A percentile compares a stretch with the other conserved stretches of the same genome.
phyloP scores from a whole-genome alignment of 2,113 vertebrate genomes.

The Gnathonemus echidnorhynchus region DNA sequence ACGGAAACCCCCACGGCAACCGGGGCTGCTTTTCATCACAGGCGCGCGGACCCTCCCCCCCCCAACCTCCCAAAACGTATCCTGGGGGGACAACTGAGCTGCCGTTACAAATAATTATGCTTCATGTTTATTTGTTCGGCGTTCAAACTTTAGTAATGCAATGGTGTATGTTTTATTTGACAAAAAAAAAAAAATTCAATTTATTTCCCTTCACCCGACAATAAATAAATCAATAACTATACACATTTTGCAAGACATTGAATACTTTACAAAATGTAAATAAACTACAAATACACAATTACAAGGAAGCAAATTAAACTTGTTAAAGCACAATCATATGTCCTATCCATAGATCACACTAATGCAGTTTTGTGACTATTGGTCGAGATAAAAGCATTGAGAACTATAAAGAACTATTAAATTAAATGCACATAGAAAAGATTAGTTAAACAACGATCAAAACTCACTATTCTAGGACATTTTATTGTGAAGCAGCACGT shows the following conservation, averaged over 20 bases:
- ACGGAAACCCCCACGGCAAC: not conserved
- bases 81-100: constrained; percentile 28
- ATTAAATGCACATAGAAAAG: not conserved
- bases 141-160: constrained; percentile 24
- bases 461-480: not conserved
- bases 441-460: not conserved
- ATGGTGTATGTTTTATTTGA: constrained; percentile 36
- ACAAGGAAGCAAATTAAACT: not conserved
- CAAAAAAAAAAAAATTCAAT: constrained; percentile 36
- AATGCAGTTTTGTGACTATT: not conserved
- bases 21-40: constrained; percentile 41
- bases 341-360: not conserved
- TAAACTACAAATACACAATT: not conserved
- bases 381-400: not conserved
- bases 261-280: not conserved
- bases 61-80: not conserved
- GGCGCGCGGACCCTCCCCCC: constrained; percentile 21
- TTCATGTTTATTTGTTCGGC: constrained; percentile 36
- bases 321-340: not conserved
- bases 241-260: not conserved
- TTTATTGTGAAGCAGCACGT: not conserved
- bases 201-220: constrained; percentile 11
- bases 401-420: not conserved
- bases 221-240: not conserved
- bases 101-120: constrained; percentile 24